Evolutionary conservation across 2,797 vertebrate genomes (phyloP), one percentile per base, ranked within the genome.

Genomic region (Poeciliopsis presidionis): DNA sequence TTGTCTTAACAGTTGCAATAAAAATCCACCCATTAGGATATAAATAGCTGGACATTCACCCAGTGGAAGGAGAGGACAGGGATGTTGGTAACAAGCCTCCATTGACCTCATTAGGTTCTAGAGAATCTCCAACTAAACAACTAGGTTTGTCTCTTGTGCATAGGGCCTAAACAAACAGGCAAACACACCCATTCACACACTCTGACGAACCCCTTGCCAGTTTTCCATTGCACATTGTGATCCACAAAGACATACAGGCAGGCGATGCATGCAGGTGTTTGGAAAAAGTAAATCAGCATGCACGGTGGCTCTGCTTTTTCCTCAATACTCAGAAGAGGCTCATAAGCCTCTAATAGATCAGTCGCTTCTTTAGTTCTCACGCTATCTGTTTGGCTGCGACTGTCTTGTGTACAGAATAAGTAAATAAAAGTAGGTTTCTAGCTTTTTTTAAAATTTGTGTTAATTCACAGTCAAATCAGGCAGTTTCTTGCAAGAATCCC

Each of bases 61-160:
- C 28, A 63, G 46, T 84, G 79, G 72, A 81, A 80, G 43, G n/a
- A 78, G 63, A 69, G 47, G 61, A 83, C 57, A 81, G 25, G 65
- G 72, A 84, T 77, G 76, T 25, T 82, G 77, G 81, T 89, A 91
- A 92, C 90, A 86, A 93, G 88, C 84, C 91, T 93, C 92, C 57
- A 84, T 89, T 76, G 86, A 82, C 87, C 91, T 94, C 90, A 93
- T 94, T 94, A 94, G 80, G 78, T 83, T 65, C 77, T 72, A 74
- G 73, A 82, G 78, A 88, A 81, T 87, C 86, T 85, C 81, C 72
- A 82, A 89, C 88, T 88, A 92, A 90, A 92, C 92, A 92, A 94
- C 87, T 78, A 72, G 73, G 49, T 65, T 67, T 63, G 83, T 93
- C 91, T 94, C 92, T 87, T 80, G 90, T 89, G 92, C 43, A 63